These are phyloP conservation scores for Arothron firmamentum DNA, from an alignment of 2,113 vertebrate species.

Conservation along the genomic window DNA sequence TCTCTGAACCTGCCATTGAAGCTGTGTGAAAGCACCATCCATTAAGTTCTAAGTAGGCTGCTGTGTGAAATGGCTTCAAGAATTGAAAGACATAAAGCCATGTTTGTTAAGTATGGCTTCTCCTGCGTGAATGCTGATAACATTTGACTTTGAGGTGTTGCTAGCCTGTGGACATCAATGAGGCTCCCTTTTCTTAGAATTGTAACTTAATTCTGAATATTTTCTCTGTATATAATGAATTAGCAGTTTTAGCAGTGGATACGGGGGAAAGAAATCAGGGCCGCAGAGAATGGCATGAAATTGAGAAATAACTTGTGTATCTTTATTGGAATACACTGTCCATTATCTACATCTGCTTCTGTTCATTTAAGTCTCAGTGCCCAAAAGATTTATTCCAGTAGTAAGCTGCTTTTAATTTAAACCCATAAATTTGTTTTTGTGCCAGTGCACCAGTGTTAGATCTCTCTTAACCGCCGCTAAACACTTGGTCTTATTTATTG, in stretches of 20 bases:
- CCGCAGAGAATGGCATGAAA: neutral
- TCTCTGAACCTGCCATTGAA: constrained; percentile 76
- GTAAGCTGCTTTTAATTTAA: constrained; percentile 10
- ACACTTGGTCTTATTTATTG: constrained; percentile 11
- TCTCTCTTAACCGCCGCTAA: neutral
- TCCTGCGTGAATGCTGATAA: constrained; percentile 31
- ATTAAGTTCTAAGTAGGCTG: constrained; percentile 52
- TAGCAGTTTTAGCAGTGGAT: constrained; percentile 11
- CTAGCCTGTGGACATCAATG: constrained; percentile 18
- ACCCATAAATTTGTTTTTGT: neutral
- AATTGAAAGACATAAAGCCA: constrained; percentile 32
- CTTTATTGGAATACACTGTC: neutral
- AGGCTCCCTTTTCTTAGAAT: constrained; percentile 9
- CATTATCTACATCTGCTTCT: constrained; percentile 4
- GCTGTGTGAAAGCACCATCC: constrained; percentile 69
- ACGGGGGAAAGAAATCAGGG: neutral
- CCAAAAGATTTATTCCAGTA: neutral
- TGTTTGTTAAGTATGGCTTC: constrained; percentile 8
- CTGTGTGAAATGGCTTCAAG: constrained; percentile 34
- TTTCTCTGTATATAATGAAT: constrained; percentile 27
- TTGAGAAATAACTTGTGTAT: constrained; percentile 1
- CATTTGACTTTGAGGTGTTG: constrained; percentile 33
- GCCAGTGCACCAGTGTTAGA: neutral
- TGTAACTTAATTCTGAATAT: constrained; percentile 13
- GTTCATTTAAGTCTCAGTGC: neutral